These are phyloP conservation scores for Petroica traversi DNA, from an alignment of 2,113 vertebrate genomes.

Conservation along the genomic window DNA sequence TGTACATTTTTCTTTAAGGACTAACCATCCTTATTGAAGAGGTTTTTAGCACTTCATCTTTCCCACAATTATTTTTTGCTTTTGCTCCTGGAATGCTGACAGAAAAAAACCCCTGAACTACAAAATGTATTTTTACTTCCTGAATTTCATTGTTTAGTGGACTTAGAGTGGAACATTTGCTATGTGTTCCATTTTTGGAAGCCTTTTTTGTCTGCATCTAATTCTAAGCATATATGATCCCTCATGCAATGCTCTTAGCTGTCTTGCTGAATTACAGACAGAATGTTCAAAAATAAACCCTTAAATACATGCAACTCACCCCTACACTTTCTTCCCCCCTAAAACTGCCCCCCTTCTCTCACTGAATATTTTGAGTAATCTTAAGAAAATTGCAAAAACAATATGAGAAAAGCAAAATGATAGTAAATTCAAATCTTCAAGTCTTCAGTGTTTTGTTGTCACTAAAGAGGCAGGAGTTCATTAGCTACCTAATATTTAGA, in stretches of 20 bases:
- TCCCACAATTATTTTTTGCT: slow-evolving; percentile 39
- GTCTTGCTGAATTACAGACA: slow-evolving; percentile 10
- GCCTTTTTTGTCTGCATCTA: neutral
- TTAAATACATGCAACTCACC: neutral
- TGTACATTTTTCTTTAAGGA: neutral
- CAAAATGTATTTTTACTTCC: neutral
- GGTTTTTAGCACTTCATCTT: slow-evolving; percentile 50
- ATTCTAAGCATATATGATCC: neutral
- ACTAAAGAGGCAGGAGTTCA: neutral
- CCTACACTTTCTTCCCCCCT: rapidly evolving
- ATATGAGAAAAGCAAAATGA: neutral
- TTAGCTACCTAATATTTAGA: neutral
- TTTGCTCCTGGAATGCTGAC: slow-evolving; percentile 28
- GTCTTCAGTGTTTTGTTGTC: neutral
- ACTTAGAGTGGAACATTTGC: neutral
- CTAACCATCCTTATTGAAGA: neutral
- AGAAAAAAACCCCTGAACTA: slow-evolving; percentile 5
- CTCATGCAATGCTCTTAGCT: neutral
- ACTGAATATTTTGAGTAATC: neutral
- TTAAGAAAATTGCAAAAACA: neutral
- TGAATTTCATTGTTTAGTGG: neutral
- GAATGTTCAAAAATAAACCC: slow-evolving; percentile 6
- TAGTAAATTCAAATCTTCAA: neutral
- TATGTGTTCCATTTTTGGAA: neutral
- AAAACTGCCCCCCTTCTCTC: neutral